Evolutionary conservation across 1,140 invertebrate genomes (phyloP).

Genomic region (Brachionus manjavacas): DNA sequence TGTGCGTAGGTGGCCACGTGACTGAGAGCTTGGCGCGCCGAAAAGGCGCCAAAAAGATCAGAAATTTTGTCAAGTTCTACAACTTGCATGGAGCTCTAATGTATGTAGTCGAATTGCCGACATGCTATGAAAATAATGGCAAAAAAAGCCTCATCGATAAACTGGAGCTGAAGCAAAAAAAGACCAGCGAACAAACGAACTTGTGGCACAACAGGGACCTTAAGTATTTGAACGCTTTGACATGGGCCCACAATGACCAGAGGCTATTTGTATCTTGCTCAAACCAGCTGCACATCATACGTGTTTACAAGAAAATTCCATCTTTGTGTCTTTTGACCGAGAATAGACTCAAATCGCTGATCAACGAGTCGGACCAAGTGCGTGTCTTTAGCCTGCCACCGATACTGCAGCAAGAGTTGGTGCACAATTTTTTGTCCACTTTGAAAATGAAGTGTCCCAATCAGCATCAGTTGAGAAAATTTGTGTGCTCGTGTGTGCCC

Average conservation of each 20-base stretch:
- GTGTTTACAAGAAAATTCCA: constrained; percentile 77
- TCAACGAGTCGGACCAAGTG: constrained; percentile 59
- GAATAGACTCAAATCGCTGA: constrained; percentile 64
- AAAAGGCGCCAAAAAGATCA: constrained; percentile 44
- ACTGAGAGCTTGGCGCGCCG: constrained; percentile 46
- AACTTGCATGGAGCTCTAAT: constrained; percentile 51
- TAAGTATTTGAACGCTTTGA: constrained; percentile 78
- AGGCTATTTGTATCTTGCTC: constrained; percentile 87
- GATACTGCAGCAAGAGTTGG: constrained; percentile 66
- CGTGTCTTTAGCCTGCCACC: not conserved
- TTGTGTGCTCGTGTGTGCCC: constrained; percentile 82
- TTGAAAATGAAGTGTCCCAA: constrained; percentile 91
- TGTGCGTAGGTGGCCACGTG: constrained; percentile 77
- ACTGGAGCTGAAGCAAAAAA: constrained; percentile 16
- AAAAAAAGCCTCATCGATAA: constrained; percentile 29
- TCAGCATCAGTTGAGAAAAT: constrained; percentile 75
- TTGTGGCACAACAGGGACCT: constrained; percentile 58
- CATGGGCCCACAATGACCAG: constrained; percentile 95
- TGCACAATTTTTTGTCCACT: constrained; percentile 87
- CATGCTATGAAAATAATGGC: constrained; percentile 46
- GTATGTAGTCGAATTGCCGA: constrained; percentile 71
- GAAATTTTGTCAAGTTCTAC: constrained; percentile 57
- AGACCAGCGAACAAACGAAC: not conserved
- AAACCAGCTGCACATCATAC: constrained; percentile 73
- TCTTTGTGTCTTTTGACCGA: constrained; percentile 80